Evolutionary conservation across 2,113 vertebrate genomes (phyloP).

Genomic region (Dendropsophus ebraccatus): DNA sequence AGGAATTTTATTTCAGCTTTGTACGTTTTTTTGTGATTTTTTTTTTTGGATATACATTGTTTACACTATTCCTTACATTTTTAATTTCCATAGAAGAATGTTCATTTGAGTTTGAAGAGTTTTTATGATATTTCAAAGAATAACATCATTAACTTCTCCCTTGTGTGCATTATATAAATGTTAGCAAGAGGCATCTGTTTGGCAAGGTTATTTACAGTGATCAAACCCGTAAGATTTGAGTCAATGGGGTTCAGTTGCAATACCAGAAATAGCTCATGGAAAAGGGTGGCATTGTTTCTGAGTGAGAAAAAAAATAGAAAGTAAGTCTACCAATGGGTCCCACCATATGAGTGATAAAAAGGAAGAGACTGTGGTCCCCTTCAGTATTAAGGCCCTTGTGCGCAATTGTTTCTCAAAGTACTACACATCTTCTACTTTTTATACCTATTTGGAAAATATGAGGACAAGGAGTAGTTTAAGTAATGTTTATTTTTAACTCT

Average conservation of each 20-base stretch:
- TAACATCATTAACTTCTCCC: not conserved
- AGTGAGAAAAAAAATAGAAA: not conserved
- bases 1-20: slow-evolving; percentile 50
- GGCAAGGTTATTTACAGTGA: not conserved
- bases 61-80: slow-evolving; percentile 26
- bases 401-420: too few relatives aligned
- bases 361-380: not conserved
- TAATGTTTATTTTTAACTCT: too few relatives aligned
- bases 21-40: slow-evolving; percentile 4
- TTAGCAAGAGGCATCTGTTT: not conserved
- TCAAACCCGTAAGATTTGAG: not conserved
- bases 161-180: not conserved
- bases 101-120: not conserved
- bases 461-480: too few relatives aligned
- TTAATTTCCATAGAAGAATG: not conserved
- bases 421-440: too few relatives aligned
- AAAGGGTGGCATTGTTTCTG: not conserved
- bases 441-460: too few relatives aligned
- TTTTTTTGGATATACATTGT: slow-evolving; percentile 35
- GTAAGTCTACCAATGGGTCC: not conserved
- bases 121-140: slow-evolving; percentile 1
- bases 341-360: not conserved
- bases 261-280: not conserved
- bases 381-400: not conserved
- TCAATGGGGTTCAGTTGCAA: not conserved